Conservation (phyloP, 2,888 invertebrate genomes). For the Drosophila fungiperda region DNA sequence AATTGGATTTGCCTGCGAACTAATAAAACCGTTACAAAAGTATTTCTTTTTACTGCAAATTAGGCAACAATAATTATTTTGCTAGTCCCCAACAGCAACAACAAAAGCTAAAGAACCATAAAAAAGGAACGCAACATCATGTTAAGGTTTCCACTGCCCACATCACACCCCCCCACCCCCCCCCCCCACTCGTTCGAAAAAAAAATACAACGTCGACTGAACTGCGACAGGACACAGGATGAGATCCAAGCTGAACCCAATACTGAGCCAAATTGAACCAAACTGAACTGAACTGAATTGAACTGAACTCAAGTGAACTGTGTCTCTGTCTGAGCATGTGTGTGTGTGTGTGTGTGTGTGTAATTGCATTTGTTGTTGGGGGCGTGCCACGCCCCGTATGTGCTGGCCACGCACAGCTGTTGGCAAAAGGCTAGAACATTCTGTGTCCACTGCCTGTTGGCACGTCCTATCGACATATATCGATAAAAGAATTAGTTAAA, state of each 20-base stretch:
- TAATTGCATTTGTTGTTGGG: constrained; percentile 48
- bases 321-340: not conserved
- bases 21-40: constrained; percentile 76
- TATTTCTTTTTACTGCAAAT: constrained; percentile 78
- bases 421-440: constrained; percentile 23
- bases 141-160: constrained; percentile 1
- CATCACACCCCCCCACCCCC: too few species aligned
- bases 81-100: constrained; percentile 37
- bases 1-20: constrained; percentile 75
- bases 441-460: constrained; percentile 35
- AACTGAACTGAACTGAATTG: not conserved
- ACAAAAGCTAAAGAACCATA: constrained; percentile 51
- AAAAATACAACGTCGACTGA: constrained; percentile 25
- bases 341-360: constrained; percentile 8
- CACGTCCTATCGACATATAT: constrained; percentile 81
- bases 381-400: constrained; percentile 24
- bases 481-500: constrained; percentile 81
- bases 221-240: constrained; percentile 20
- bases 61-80: constrained; percentile 76
- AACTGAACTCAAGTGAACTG: constrained; percentile 4
- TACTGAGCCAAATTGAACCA: not conserved
- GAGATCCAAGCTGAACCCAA: constrained; percentile 15
- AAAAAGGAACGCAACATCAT: constrained; percentile 43
- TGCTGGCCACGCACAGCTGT: constrained; percentile 54
- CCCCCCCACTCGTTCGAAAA: not conserved